These are phyloP conservation scores for Lampris megalopsis DNA, from an alignment of 2,113 vertebrate genomes.

Conservation along the genomic window DNA sequence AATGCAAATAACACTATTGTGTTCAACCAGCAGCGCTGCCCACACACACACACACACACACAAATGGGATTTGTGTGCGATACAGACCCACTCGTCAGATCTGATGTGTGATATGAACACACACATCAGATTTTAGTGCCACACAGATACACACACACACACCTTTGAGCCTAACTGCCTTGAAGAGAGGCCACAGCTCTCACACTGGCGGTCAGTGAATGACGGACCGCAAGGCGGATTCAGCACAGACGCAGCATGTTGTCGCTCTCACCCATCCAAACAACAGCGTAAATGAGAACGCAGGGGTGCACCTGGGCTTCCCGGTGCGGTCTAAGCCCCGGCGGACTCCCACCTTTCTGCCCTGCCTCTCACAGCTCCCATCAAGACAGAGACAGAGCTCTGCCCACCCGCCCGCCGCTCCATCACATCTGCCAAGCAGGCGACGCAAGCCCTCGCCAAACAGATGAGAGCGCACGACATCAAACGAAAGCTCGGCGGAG, in stretches of 20 bases:
- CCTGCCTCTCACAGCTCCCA: conserved; percentile 46
- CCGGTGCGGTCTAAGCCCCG: conserved; percentile 47
- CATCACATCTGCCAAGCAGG: conserved; percentile 66
- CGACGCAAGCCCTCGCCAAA: conserved; percentile 47
- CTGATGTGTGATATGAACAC: background rate
- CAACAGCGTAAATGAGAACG: conserved; percentile 54
- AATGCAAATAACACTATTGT: conserved; percentile 62
- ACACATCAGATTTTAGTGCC: background rate
- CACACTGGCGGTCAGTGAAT: conserved; percentile 17
- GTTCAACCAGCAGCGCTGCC: conserved; percentile 51
- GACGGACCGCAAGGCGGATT: conserved; percentile 16
- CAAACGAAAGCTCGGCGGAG: conserved; percentile 32
- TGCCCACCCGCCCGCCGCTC: conserved; percentile 60
- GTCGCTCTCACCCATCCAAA: conserved; percentile 42
- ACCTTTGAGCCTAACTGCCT: background rate
- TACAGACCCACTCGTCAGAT: background rate
- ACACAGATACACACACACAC: background rate
- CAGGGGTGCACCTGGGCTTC: conserved; percentile 21
- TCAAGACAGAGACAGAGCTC: conserved; percentile 56
- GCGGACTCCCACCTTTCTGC: conserved; percentile 49
- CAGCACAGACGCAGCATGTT: conserved; percentile 22
- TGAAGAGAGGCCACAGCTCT: conserved; percentile 39
- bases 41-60: conserved; percentile 33
- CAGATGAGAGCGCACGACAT: conserved; percentile 41
- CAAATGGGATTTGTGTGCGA: background rate